Base-by-base conservation (phyloP, 2,888 invertebrate genomes). In the Eubasilissa splendida region DNA sequence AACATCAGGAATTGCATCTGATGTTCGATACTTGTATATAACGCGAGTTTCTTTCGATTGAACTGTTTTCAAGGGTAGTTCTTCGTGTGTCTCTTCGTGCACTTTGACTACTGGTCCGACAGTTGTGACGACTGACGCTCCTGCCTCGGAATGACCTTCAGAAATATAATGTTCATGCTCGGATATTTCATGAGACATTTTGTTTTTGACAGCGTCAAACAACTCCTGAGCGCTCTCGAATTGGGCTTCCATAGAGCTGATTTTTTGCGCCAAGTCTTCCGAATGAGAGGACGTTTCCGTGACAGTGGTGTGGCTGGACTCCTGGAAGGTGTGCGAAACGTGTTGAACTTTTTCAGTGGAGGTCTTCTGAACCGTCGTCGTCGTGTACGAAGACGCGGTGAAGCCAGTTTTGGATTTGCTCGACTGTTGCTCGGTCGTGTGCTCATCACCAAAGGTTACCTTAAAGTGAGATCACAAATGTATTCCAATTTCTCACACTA, bases 351-450 rank as follows among this genome's bases (percentile, higher is more conserved):
- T 75, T 76, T 53, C 71, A 10, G 77, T 77, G 7, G 73, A 54
- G 7, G 77, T 22, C 60, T 81, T 74, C 33, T 78, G 54, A 52
- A 60, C 58, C 8, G 63, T 73, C 22, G 80, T 73, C 22, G 80
- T 56, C 2, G 66, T 71, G 9, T 60, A 70, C 1, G 80, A 75
- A 52, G 76, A 68, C 11, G 56, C 14, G 12, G 82, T 84, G 77
- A 80, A 80, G 68, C 79, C 83, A 71, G 58, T 79, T 83, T 79
- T 83, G 76, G 54, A 73, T 79, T 80, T 77, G 56, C 77, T 79
- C 58, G 80, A 42, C 42, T 42, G 33, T 12, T 31, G 63, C 12
- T 71, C 77, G 11, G 70, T 79, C 50, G 42, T 83, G 75, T 50
- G 58, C 14, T 63, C 58, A 75, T 83, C 83, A 31, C 80, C 80